These are phyloP conservation scores for Elephas maximus DNA, from an alignment of 2,113 vertebrate genomes.

Conservation along the genomic window DNA sequence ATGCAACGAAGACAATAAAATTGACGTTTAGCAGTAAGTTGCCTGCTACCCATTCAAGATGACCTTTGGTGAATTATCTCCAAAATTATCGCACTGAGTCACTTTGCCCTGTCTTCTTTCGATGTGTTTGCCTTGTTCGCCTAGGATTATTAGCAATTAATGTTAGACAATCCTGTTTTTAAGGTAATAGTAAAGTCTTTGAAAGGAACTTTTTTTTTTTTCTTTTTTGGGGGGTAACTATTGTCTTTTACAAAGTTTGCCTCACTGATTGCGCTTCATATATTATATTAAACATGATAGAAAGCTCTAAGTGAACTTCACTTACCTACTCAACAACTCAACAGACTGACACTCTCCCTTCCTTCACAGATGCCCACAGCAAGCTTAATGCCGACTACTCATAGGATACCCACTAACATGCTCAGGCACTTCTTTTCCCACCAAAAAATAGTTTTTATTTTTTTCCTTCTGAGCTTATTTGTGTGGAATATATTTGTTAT, in stretches of 20 bases:
- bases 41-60: neutral
- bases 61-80: neutral
- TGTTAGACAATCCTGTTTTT: neutral
- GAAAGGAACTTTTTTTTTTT: neutral
- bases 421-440: neutral
- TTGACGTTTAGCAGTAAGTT: neutral
- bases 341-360: neutral
- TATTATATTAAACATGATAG: neutral
- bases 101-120: neutral
- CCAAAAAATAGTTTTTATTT: neutral
- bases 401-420: neutral
- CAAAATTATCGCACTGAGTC: neutral
- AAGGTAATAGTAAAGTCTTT: neutral
- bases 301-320: neutral
- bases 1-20: neutral
- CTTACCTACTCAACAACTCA: neutral
- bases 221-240: neutral
- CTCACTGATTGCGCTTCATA: neutral
- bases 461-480: neutral
- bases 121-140: neutral
- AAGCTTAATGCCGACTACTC: neutral
- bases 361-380: neutral
- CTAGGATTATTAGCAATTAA: slow-evolving; percentile 12
- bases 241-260: neutral
- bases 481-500: neutral